Percentiles rank a stretch among this genome's conserved stretches.
Conservation (phyloP, 2,113 vertebrate genomes). For the Heterochromis multidens region DNA sequence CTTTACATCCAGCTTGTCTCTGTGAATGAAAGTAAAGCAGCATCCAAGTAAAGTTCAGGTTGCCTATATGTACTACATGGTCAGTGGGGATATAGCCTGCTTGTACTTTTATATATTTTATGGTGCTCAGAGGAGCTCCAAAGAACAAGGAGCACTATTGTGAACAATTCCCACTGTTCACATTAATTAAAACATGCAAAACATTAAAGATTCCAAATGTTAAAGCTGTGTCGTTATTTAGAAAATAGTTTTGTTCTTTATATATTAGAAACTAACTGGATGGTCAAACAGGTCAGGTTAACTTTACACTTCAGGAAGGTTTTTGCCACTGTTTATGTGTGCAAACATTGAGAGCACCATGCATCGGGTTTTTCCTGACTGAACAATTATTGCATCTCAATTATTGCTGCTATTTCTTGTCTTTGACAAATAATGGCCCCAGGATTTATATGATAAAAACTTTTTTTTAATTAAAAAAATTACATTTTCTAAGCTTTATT, state of each 20-base stretch:
- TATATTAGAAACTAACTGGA: not conserved
- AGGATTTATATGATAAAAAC: no score
- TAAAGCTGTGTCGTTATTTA: not conserved
- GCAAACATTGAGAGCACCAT: no score
- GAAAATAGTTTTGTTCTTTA: not conserved
- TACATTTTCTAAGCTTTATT: no score
- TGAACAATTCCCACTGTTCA: not conserved
- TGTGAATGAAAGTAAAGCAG: not conserved
- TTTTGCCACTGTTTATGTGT: no score
- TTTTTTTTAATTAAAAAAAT: no score
- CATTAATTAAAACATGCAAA: not conserved
- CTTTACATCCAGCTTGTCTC: not conserved
- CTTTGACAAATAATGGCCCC: no score
- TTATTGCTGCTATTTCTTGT: no score
- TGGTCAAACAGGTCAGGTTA: not conserved
- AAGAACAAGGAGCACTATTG: not conserved
- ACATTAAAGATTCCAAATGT: not conserved
- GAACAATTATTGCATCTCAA: no score
- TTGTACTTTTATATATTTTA: accelerated
- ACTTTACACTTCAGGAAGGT: no score
- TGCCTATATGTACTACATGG: not conserved
- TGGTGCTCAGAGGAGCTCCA: not conserved
- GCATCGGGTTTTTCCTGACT: no score
- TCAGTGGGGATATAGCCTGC: not conserved
- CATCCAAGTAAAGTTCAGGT: not conserved